Base-by-base conservation (phyloP, 2,113 vertebrate genomes). In the Lanius collurio region DNA sequence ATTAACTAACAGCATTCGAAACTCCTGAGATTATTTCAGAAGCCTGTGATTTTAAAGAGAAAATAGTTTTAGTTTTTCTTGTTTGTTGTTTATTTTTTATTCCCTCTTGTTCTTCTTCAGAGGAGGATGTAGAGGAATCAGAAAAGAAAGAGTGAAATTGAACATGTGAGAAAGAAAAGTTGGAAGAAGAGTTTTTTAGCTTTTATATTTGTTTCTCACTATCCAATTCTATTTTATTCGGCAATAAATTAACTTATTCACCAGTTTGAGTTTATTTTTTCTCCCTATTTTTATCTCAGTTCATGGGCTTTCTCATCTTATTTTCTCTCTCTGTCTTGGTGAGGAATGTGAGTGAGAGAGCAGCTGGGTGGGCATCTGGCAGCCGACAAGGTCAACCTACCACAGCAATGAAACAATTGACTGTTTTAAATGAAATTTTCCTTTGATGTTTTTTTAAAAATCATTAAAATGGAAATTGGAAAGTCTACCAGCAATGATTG, bases 121-220 rank as follows among this genome's bases (percentile, higher is more conserved):
- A 11, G 13, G 7, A 60, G 10, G 2, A 47, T 1, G 2, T 33
- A 59, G 8, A 65, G 3, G 6, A 79, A 69, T 57, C 14, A 67
- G 12, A 49, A 79, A 80, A 16, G 5, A 55, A 77, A 7, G 11
- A 59, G 13, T 50, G 15, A 65, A 65, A 10, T 18, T 65, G 23
- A 79, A 7, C 7, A 28, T 13, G 5, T 7, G 31, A 49, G 75
- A 88, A 79, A 41, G 6, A 5, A n/a, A 23, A 73, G 6, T 20
- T 2, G 3, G 5, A 52, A 11, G 3, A 83, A 62, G 7, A 4
- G 3, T 4, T 0, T 19, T 63, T 67, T 46, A 83, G 15, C 2
- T 75, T 70, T 75, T 33, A 12, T n/a, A 13, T 76, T 50, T 78
- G 2, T 44, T 83, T 73, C 6, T 73, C 20, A 59, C 5, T 31